Evolutionary conservation across 2,113 vertebrate species (phyloP).

Genomic region (Cathartes aura): DNA sequence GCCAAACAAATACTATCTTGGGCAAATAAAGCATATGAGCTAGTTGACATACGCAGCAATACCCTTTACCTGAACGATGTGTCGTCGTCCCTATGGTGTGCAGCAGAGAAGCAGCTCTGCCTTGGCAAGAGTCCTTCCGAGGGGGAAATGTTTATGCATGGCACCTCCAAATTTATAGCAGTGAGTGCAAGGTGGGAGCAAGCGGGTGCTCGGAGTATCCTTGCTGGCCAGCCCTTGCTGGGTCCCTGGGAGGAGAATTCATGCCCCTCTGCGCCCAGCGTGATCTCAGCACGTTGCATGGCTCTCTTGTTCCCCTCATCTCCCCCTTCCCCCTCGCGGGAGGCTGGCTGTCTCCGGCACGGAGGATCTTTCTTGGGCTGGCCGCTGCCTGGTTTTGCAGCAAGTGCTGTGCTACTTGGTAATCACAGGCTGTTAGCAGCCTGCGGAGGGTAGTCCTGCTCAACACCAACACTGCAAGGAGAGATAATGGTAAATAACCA

Average conservation of each 20-base stretch:
- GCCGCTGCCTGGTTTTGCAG: not conserved
- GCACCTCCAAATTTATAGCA: not conserved
- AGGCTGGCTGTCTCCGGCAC: not conserved
- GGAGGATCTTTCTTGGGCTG: not conserved
- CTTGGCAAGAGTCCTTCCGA: not conserved
- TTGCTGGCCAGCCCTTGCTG: not conserved
- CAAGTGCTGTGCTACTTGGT: not conserved
- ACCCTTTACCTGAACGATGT: not conserved
- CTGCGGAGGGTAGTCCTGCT: not conserved
- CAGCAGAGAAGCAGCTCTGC: not conserved
- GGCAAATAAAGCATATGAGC: not conserved
- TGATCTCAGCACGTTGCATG: not conserved
- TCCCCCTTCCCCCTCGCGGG: not conserved
- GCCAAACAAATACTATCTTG: not conserved
- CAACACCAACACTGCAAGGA: not conserved
- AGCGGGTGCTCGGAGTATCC: not conserved
- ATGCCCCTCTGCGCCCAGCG: rapidly evolving
- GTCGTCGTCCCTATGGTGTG: not conserved
- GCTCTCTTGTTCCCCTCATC: not conserved
- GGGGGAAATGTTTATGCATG: not conserved
- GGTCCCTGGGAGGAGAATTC: not conserved
- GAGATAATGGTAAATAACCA: slow-evolving; percentile 57
- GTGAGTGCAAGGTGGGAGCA: not conserved
- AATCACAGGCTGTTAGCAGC: slow-evolving; percentile 28
- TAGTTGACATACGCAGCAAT: not conserved